Evolutionary conservation across 2,888 invertebrate genomes (phyloP), one percentile per base, ranked within the genome.

Genomic region (Tachina lurida): DNA sequence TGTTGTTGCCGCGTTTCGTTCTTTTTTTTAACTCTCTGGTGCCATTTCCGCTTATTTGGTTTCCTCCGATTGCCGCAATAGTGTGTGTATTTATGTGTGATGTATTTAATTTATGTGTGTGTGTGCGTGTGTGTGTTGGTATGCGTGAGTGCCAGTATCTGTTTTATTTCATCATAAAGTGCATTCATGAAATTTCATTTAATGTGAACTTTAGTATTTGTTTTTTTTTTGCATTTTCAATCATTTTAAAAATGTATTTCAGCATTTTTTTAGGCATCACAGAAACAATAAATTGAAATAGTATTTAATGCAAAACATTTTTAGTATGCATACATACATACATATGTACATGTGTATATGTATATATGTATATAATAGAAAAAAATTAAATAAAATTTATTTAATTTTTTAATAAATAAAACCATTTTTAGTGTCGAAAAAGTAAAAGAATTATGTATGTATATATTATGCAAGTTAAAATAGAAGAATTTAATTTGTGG

Each of bases 21-120:
- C 71, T 39, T 65, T 68, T 80, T 75, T 52, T 43, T 39, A 65
- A 65, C 76, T 60, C 60, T 52, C 71, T 77, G 83, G 79, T 83
- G 83, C 83, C 79, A 86, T 86, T 82, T 85, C 84, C 84, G 81
- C 77, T 81, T 68, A 81, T 81, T 83, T 73, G 78, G 86, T 83
- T 86, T 86, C 85, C 86, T 83, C 75, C 83, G 86, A 76, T 67
- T 79, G 76, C 83, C 83, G 68, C 83, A 86, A 83, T 73, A 73
- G 71, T 76, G 80, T 80, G 31, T 52, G 52, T 71, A 17, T 47
- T 63, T 45, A 60, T 70, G 62, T 76, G 67, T 76, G 47, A 56
- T 76, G 54, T 76, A 56, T 76, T 65, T 45, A 65, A 67, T 31
- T 47, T 10, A 45, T 75, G 4, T 65, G 7, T 15, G 3, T 41